A percentile compares a stretch with the other conserved stretches of the same genome.
Conservation (phyloP, 2,888 invertebrate genomes). For the Phortica magna region DNA sequence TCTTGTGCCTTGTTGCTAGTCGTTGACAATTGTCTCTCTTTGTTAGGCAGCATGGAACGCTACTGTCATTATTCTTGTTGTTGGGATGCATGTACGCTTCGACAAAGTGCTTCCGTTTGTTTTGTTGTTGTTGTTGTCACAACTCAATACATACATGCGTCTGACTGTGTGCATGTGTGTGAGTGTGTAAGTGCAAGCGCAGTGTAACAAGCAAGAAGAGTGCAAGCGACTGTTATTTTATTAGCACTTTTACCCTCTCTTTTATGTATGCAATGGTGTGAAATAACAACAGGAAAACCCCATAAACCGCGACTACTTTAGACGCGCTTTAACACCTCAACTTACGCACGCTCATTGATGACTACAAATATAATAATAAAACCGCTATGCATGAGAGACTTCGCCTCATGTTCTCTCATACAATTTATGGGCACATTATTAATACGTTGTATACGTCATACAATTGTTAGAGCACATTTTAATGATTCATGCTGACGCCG, state of each 20-base stretch:
- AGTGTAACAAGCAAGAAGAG: conserved; percentile 9
- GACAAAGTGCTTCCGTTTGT: background rate
- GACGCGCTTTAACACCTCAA: conserved; percentile 36
- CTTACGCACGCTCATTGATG: conserved; percentile 28
- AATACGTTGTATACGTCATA: background rate
- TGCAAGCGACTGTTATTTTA: conserved; percentile 18
- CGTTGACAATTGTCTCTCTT: background rate
- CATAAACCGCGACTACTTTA: background rate
- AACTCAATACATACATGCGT: background rate
- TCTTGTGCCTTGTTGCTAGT: background rate
- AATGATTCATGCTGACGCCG: background rate
- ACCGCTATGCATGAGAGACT: conserved; percentile 18
- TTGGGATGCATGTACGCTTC: background rate
- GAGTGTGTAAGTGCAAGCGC: background rate
- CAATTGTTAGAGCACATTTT: conserved; percentile 24
- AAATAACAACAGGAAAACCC: background rate
- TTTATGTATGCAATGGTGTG: background rate
- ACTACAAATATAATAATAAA: conserved; percentile 19
- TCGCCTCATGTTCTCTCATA: background rate
- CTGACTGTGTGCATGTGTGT: background rate
- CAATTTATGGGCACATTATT: background rate
- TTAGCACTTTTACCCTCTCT: conserved; percentile 1
- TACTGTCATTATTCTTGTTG: background rate
- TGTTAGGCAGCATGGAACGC: background rate
- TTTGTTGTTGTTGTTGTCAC: background rate